A percentile compares a stretch with the other conserved stretches of the same genome.
phyloP scores from a whole-genome alignment of 1,140 invertebrate genomes.

The Aphelinus certus region DNA sequence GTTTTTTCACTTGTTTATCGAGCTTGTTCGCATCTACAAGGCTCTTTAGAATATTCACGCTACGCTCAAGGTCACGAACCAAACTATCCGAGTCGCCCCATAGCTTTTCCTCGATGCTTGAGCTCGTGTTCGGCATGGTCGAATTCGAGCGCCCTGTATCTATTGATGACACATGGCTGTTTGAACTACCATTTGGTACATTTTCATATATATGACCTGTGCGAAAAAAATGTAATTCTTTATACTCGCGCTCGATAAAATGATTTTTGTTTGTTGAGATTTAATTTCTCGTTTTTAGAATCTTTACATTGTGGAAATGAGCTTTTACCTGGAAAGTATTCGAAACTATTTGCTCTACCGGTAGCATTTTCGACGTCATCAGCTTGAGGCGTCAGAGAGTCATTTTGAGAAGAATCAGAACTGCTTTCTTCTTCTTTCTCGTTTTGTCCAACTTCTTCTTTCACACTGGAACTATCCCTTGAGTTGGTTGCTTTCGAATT shows the following conservation, averaged over 20 bases:
- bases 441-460: slow-evolving; percentile 15
- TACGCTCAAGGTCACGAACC: slow-evolving; percentile 60
- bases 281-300: too few relatives aligned
- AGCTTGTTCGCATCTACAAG: slow-evolving; percentile 62
- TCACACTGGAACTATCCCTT: slow-evolving; percentile 16
- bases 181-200: slow-evolving; percentile 49
- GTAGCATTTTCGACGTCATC: slow-evolving; percentile 55
- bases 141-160: slow-evolving; percentile 58
- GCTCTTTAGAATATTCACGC: slow-evolving; percentile 62
- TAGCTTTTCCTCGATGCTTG: slow-evolving; percentile 62
- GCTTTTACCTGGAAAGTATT: slow-evolving; percentile 61
- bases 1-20: slow-evolving; percentile 59
- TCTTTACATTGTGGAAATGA: too few relatives aligned
- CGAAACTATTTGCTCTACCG: slow-evolving; percentile 65
- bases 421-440: slow-evolving; percentile 38
- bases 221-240: too few relatives aligned
- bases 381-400: slow-evolving; percentile 45
- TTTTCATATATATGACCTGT: slow-evolving; percentile 61
- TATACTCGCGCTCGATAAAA: too few relatives aligned
- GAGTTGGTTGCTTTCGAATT: slow-evolving; percentile 28
- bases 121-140: slow-evolving; percentile 62
- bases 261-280: too few relatives aligned
- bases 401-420: slow-evolving; percentile 50
- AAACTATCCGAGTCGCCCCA: slow-evolving; percentile 62
- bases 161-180: slow-evolving; percentile 52